Conservation (phyloP, 2,888 invertebrate species). For the Trissoscelio sp. region DNA sequence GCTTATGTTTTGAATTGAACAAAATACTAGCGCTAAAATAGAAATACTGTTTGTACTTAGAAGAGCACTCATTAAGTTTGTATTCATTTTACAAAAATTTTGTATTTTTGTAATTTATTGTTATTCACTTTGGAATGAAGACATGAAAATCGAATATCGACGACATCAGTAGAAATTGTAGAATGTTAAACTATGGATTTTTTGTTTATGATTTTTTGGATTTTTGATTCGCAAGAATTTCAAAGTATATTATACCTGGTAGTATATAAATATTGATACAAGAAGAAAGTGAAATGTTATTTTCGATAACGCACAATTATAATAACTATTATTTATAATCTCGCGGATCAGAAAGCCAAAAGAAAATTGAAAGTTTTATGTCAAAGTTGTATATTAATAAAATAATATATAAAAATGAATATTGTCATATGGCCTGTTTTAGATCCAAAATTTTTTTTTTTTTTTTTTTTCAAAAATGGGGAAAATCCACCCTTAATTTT, state of each 20-base stretch:
- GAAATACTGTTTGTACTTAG: not conserved
- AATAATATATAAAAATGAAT: too few species aligned
- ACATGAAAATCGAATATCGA: not conserved
- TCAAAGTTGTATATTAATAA: conserved; percentile 4
- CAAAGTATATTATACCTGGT: not conserved
- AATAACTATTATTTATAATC: conserved; percentile 1
- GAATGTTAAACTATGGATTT: not conserved
- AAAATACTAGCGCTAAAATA: not conserved
- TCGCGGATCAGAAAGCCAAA: conserved; percentile 8
- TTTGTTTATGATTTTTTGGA: conserved; percentile 8
- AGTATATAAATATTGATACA: not conserved
- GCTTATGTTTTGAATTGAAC: too few species aligned
- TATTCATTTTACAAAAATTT: conserved; percentile 3
- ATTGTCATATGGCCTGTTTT: too few species aligned
- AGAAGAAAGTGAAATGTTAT: not conserved
- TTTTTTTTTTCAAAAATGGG: too few species aligned
- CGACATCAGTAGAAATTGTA: not conserved
- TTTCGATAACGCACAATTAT: conserved; percentile 19
- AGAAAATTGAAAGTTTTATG: conserved; percentile 2
- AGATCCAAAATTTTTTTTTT: too few species aligned
- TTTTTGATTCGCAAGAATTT: conserved; percentile 13
- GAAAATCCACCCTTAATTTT: too few species aligned
- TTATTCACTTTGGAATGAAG: conserved; percentile 5
- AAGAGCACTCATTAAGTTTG: not conserved
- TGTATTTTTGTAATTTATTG: conserved; percentile 32